Evolutionary conservation across 1,140 invertebrate genomes (phyloP).

Genomic region (Drosophila truncata): DNA sequence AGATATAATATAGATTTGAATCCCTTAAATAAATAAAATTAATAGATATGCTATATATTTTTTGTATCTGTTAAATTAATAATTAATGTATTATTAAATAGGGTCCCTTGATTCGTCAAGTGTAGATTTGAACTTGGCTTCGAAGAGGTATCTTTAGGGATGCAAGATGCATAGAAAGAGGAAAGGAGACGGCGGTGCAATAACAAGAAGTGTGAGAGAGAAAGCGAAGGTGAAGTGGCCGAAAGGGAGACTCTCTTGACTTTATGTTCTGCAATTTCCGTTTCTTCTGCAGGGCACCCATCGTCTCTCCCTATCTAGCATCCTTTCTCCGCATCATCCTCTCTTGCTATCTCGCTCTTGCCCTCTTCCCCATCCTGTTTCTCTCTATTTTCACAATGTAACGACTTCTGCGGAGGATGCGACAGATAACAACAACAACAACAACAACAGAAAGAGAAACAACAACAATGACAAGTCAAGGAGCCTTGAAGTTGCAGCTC

Average conservation of each 20-base stretch:
- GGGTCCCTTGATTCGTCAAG: background rate
- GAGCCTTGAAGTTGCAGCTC: slow-evolving; percentile 42
- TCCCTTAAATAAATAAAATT: too few relatives aligned
- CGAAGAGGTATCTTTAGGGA: slow-evolving; percentile 1
- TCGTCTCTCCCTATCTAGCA: slow-evolving; percentile 11
- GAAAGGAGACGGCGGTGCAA: background rate
- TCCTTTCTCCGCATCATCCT: slow-evolving; percentile 4
- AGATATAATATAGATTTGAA: too few relatives aligned
- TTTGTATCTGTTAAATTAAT: background rate
- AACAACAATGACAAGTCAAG: slow-evolving; percentile 54
- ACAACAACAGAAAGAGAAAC: slow-evolving; percentile 8
- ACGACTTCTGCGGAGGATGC: slow-evolving; percentile 74
- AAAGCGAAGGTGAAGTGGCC: slow-evolving; percentile 11
- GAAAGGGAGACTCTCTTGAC: slow-evolving; percentile 39
- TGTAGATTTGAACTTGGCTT: slow-evolving; percentile 22
- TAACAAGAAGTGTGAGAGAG: background rate
- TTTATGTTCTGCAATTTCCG: slow-evolving; percentile 79
- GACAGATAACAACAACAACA: slow-evolving; percentile 52
- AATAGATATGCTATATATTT: too few relatives aligned
- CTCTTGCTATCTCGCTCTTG: background rate
- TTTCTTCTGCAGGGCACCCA: slow-evolving; percentile 38
- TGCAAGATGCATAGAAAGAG: background rate
- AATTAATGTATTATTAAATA: background rate
- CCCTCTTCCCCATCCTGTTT: background rate
- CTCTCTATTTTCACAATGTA: slow-evolving; percentile 66